Conservation (phyloP, 2,797 vertebrate genomes). For the Acanthopagrus latus region DNA sequence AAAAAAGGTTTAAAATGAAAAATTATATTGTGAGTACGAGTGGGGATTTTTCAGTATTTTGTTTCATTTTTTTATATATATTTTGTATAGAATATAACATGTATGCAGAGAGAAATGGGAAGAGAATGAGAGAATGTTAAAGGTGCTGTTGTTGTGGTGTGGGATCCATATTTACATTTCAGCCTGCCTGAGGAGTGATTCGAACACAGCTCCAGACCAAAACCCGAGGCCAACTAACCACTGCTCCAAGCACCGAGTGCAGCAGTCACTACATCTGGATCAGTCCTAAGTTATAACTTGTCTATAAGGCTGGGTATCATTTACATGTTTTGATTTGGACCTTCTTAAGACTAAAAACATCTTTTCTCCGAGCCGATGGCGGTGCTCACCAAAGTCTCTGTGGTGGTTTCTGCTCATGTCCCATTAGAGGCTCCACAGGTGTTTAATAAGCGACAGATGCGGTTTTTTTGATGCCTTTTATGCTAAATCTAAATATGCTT, state of each 20-base stretch:
- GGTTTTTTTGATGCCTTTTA: background rate
- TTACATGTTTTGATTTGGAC: background rate
- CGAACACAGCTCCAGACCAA: conserved; percentile 72
- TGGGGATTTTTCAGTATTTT: conserved; percentile 84
- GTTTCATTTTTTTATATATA: conserved; percentile 79
- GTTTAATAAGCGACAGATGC: background rate
- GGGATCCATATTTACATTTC: conserved; percentile 73
- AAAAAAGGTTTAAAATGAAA: conserved; percentile 71
- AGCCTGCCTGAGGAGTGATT: conserved; percentile 59
- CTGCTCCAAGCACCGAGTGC: background rate
- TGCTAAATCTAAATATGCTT: conserved; percentile 3
- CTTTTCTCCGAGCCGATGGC: background rate
- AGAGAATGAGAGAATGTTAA: conserved; percentile 57
- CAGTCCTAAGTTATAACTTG: background rate
- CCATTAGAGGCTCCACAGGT: background rate
- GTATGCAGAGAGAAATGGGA: conserved; percentile 69
- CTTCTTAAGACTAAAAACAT: background rate
- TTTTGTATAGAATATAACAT: conserved; percentile 82
- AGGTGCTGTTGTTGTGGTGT: conserved; percentile 65
- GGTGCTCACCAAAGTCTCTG: background rate
- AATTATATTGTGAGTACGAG: conserved; percentile 76
- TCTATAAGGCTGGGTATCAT: background rate
- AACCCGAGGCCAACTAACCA: conserved; percentile 37
- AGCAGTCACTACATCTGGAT: background rate
- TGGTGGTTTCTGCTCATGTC: background rate